Evolutionary conservation across 2,888 invertebrate genomes (phyloP), one percentile per base, ranked within the genome.

Genomic region (Diloba caeruleocephala): DNA sequence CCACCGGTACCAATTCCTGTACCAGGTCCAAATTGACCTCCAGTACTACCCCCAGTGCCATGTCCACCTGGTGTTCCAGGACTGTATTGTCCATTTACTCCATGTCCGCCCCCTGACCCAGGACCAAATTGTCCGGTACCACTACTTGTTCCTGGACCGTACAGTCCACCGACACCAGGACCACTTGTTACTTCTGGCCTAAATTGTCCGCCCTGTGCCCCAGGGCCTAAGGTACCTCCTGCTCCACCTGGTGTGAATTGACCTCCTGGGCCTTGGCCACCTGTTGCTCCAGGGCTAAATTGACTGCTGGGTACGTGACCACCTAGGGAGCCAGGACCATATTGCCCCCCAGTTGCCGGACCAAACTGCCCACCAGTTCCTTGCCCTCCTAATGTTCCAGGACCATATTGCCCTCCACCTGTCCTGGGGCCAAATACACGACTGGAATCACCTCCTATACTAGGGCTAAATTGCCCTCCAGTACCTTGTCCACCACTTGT

Each of bases 281-380:
- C 46, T 25, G 26, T 12, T 6, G 44, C 44, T 1, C 33, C 55
- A 7, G 59, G 48, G 7, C 61, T 49, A 36, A 56, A 59, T 28
- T 54, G 66, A 0, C 68, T 70, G 7, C 52, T 45, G 0, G 32
- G 8, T 0, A 28, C 45, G 14, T 38, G 51, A 1, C 61, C 64
- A 2, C 29, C 36, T n/a, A 14, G 8, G 0, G 19, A 5, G 12
- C 50, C 45, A n/a, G 41, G 26, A 1, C 45, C 39, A 41, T 53
- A 53, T 26, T 49, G 52, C 0, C 45, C 65, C n/a, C 17, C n/a
- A 0, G 19, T 9, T 14, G 48, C 45, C 9, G 41, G 26, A 1
- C 45, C 39, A 41, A 53, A 53, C 23, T 49, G 52, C 0, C 45
- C 65, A 45, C 41, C 50, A 9, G 41, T 19, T 1, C 45, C 39